Base-by-base conservation (phyloP, 1,140 invertebrate genomes). In the Lepeophtheirus salmonis region DNA sequence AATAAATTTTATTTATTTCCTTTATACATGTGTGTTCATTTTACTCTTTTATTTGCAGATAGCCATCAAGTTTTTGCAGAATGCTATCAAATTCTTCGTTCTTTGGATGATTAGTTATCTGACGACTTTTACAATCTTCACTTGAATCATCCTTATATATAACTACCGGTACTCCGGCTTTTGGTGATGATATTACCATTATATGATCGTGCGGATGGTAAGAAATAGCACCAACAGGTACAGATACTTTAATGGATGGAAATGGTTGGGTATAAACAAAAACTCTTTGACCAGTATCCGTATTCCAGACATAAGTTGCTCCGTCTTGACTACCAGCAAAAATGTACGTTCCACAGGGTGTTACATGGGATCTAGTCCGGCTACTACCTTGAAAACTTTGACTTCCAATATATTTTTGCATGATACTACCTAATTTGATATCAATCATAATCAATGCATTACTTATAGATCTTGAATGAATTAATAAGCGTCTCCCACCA, bases 271-370 rank as follows among this genome's bases (percentile, higher is more conserved):
- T 41, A n/a, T 41, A 41, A n/a, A 41, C 6, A 41, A 10, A 41
- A 10, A n/a, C 30, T n/a, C 6, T 41, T n/a, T 41, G 30, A 13
- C 3, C 52, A 1, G 52, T 54, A 20, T 54, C 52, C 2, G 52
- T 54, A 23, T 54, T 24, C 20, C 20, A 54, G 23, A 54, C 52
- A 2, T 12, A 21, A n/a, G 23, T 20, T 2, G 14, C 52, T 4
- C 18, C 3, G 52, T 54, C 23, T n/a, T 21, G 3, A 18, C 55
- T 57, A 16, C 55, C 16, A 2, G 55, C 22, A 41, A 57, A 26
- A 3, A 57, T 23, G 14, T 23, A 57, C 1, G 55, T n/a, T 14
- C 55, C 55, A 21, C 55, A 57, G 25, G 55, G 55, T 2, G 55
- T n/a, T 2, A 57, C n/a, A 21, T 14, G 25, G 16, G 20, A 26